phyloP scores from a whole-genome alignment of 2,113 vertebrate species.

The Chloroceryle aenea region DNA sequence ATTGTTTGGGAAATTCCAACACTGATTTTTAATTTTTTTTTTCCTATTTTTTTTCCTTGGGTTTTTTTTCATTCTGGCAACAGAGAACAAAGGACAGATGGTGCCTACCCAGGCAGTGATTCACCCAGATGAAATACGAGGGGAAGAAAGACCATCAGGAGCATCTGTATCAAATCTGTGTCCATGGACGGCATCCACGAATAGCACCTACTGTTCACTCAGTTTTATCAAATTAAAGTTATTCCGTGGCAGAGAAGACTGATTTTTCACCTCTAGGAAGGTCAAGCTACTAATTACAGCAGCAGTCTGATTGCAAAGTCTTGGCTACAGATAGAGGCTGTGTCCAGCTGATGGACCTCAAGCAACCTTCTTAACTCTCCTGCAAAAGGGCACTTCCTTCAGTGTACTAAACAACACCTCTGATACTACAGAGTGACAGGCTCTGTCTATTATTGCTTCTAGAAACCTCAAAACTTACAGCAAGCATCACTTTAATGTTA shows the following conservation, averaged over 20 bases:
- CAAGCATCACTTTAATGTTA: background rate
- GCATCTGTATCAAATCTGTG: slow-evolving; percentile 52
- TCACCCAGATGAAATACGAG: slow-evolving; percentile 41
- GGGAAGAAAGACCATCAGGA: slow-evolving; percentile 9
- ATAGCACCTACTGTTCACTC: background rate
- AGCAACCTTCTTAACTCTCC: background rate
- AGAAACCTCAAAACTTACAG: background rate
- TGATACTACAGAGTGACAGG: background rate
- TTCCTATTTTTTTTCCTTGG: background rate
- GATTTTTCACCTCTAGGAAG: background rate
- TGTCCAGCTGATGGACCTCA: background rate
- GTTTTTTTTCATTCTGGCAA: slow-evolving; percentile 29
- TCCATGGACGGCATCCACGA: slow-evolving; percentile 4
- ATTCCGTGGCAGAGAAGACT: background rate
- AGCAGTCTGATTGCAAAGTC: background rate
- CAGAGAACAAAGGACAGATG: slow-evolving; percentile 59
- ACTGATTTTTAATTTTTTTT: background rate
- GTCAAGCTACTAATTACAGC: background rate
- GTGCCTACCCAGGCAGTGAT: slow-evolving; percentile 34
- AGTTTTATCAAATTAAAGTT: background rate
- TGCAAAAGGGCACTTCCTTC: background rate
- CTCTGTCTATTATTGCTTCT: background rate
- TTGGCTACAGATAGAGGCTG: background rate
- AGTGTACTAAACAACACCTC: background rate
- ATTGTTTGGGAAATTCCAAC: slow-evolving; percentile 14